phyloP scores from a whole-genome alignment of 2,797 vertebrate genomes.

The Oreochromis mossambicus region DNA sequence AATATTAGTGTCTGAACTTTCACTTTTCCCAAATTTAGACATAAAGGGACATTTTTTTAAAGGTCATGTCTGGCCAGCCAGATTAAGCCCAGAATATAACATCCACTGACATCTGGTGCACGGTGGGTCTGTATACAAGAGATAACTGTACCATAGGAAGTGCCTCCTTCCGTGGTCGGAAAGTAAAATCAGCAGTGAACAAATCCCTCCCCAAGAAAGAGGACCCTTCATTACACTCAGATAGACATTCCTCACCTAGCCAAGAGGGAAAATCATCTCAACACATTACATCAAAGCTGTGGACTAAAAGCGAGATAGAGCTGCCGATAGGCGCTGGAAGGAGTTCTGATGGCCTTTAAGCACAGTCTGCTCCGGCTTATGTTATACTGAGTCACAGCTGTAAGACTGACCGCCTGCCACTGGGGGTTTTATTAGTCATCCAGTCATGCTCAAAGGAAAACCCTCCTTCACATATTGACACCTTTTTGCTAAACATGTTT shows the following conservation, averaged over 20 bases:
- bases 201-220: conserved; percentile 1
- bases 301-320: conserved; percentile 21
- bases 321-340: conserved; percentile 32
- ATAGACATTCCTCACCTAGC: conserved; percentile 38
- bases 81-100: neutral
- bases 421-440: conserved; percentile 28
- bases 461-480: neutral
- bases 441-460: conserved; percentile 15
- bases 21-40: neutral
- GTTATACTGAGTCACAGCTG: conserved; percentile 51
- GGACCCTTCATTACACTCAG: conserved; percentile 28
- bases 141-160: neutral
- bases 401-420: conserved; percentile 16
- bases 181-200: conserved; percentile 1
- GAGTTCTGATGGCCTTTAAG: conserved; percentile 37
- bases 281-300: conserved; percentile 44
- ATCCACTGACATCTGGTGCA: neutral
- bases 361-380: conserved; percentile 45
- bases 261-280: conserved; percentile 39
- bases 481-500: neutral
- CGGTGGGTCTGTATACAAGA: neutral
- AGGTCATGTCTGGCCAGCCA: neutral
- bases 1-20: neutral
- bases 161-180: neutral
- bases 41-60: neutral